Base-by-base conservation (phyloP, 1,140 invertebrate species). In the Apis laboriosa region DNA sequence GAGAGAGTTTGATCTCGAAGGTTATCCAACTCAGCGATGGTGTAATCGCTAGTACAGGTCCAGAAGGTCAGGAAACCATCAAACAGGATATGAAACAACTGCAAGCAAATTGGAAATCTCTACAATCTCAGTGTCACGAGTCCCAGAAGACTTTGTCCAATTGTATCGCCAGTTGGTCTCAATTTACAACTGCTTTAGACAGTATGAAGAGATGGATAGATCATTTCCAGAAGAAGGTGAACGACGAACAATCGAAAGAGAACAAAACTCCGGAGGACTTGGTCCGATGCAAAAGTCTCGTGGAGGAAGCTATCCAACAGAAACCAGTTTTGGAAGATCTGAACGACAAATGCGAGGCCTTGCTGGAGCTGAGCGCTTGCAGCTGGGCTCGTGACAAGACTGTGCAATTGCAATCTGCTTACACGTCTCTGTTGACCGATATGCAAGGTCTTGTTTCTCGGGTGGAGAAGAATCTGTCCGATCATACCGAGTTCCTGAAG, bases 401-500 rank as follows among this genome's bases (percentile, higher is more conserved):
- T 12, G 97, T 98, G 1, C 96, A 97, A 87, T 92, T 97, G 4
- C 97, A 98, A 93, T 96, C 97, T 9, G 95, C 96, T 49, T 98
- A 98, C 86, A 97, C 97, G 0, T 96, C 96, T 83, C 89, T 98
- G 1, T 84, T 98, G 64, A 97, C 97, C 0, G 96, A 96, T 73
- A 96, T 97, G 68, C 97, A 98, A 93, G 96, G 97, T 73, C 93
- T 98, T 28, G 96, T 98, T 2, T 97, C 97, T 2, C 97, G 96
- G 90, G 96, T 98, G 5, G 97, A 98, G 90, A 98, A 98, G 93
- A 98, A 97, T 92, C 92, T 98, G 0, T 97, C 97, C 1, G 97
- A 98, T 92, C 97, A 98, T 82, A 98, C 97, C 0, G 97, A 98
- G 90, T 98, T 98, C 92, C 93, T 97, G 1, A 97, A 97, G 88